Percentiles rank a stretch among this genome's conserved stretches.
Conservation (phyloP, 1,140 invertebrate genomes). For the Diplogasteroides magnus region DNA sequence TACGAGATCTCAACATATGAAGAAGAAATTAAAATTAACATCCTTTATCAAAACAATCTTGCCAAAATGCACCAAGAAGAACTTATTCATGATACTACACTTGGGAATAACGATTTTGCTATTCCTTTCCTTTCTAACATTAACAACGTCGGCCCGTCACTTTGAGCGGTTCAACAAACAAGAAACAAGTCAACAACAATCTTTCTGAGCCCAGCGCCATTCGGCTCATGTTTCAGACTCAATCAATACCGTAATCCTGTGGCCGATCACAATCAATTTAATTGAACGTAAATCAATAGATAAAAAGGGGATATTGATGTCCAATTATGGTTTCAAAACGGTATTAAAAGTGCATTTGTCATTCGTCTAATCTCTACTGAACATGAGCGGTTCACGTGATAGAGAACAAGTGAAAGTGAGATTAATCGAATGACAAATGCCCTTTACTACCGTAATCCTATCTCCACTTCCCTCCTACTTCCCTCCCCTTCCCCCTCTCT, state of each 20-base stretch:
- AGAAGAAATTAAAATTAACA: background rate
- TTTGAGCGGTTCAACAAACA: background rate
- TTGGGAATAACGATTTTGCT: background rate
- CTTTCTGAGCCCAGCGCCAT: constrained; percentile 1
- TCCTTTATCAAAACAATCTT: background rate
- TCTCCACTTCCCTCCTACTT: constrained; percentile 6
- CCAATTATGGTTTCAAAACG: too few relatives aligned
- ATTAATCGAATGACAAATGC: too few relatives aligned
- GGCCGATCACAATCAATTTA: too few relatives aligned
- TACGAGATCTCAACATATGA: background rate
- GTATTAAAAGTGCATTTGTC: too few relatives aligned
- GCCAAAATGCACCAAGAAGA: constrained; percentile 6
- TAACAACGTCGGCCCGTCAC: constrained; percentile 1
- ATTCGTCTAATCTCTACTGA: too few relatives aligned
- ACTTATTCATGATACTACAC: constrained; percentile 4
- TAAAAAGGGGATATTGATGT: too few relatives aligned
- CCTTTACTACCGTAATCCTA: too few relatives aligned
- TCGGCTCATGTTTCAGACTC: constrained; percentile 10
- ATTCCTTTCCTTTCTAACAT: background rate
- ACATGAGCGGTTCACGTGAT: too few relatives aligned
- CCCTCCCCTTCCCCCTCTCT: constrained; percentile 9
- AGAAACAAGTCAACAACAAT: too few relatives aligned
- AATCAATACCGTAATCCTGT: too few relatives aligned
- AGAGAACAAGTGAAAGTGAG: too few relatives aligned
- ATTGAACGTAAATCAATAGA: too few relatives aligned